A percentile compares a stretch with the other conserved stretches of the same genome.
Evolutionary conservation across 2,113 vertebrate species (phyloP).

Genomic region (Campylomormyrus tamandua): DNA sequence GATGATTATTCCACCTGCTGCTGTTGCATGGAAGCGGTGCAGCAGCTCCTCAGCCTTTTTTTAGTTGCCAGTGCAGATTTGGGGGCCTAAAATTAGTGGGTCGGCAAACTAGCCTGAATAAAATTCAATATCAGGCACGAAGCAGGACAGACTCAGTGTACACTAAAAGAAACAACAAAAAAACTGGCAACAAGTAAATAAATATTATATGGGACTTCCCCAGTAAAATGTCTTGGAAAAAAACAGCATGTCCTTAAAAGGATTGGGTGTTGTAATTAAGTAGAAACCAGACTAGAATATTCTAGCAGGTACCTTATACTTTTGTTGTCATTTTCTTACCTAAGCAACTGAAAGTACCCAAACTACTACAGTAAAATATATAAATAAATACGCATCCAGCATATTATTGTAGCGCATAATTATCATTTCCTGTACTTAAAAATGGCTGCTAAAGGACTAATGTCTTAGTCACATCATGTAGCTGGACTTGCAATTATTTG

Average conservation of each 20-base stretch:
- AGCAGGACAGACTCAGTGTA: background rate
- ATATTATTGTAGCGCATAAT: background rate
- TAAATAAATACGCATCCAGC: background rate
- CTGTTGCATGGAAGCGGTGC: background rate
- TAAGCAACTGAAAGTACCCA: background rate
- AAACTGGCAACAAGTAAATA: background rate
- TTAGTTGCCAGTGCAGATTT: background rate
- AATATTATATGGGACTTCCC: background rate
- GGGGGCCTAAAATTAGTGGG: background rate
- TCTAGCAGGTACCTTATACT: too few relatives aligned
- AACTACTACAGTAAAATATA: background rate
- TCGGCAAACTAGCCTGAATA: background rate
- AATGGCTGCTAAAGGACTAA: background rate
- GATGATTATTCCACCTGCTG: background rate
- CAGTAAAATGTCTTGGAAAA: background rate
- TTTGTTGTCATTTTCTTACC: background rate
- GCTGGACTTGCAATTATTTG: background rate
- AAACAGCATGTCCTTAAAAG: background rate
- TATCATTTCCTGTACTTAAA: background rate
- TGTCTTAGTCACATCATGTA: background rate
- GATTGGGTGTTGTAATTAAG: background rate
- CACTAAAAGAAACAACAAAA: background rate
- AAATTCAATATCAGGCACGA: background rate
- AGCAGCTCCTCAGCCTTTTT: background rate
- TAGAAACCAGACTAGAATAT: background rate